Conservation (phyloP, 2,888 invertebrate species). For the Drepana falcataria region DNA sequence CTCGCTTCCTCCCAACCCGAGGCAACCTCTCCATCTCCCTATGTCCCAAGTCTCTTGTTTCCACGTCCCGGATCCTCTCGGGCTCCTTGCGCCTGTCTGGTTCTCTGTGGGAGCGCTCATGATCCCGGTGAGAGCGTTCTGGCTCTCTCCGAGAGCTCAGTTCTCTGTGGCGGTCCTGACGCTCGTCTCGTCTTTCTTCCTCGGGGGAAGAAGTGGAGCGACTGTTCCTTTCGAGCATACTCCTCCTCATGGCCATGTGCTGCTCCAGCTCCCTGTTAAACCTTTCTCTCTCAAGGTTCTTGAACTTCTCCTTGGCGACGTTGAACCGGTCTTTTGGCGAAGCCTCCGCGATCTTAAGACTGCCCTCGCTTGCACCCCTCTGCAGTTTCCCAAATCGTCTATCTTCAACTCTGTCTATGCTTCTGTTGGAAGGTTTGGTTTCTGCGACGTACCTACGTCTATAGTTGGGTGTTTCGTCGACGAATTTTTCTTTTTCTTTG, state of each 20-base stretch:
- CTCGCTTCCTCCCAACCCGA: slow-evolving; percentile 64
- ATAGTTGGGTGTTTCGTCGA: slow-evolving; percentile 55
- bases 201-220: slow-evolving; percentile 77
- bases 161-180: slow-evolving; percentile 65
- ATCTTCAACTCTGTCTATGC: slow-evolving; percentile 69
- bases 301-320: slow-evolving; percentile 92
- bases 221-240: slow-evolving; percentile 72
- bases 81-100: slow-evolving; percentile 57
- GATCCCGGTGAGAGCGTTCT: slow-evolving; percentile 64
- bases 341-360: slow-evolving; percentile 59
- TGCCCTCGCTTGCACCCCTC: slow-evolving; percentile 66
- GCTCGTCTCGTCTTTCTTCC: slow-evolving; percentile 73
- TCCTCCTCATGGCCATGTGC: slow-evolving; percentile 72
- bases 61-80: slow-evolving; percentile 52
- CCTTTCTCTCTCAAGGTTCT: slow-evolving; percentile 86
- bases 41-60: slow-evolving; percentile 44
- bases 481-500: slow-evolving; percentile 64
- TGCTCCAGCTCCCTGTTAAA: slow-evolving; percentile 77
- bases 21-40: slow-evolving; percentile 68
- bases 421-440: slow-evolving; percentile 65
- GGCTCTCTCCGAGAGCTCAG: slow-evolving; percentile 64
- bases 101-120: slow-evolving; percentile 53
- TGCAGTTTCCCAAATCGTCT: slow-evolving; percentile 64
- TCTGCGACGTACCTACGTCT: slow-evolving; percentile 74
- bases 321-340: slow-evolving; percentile 89